phyloP scores from a whole-genome alignment of 1,140 invertebrate genomes.

The Macrobrachium nipponense region DNA sequence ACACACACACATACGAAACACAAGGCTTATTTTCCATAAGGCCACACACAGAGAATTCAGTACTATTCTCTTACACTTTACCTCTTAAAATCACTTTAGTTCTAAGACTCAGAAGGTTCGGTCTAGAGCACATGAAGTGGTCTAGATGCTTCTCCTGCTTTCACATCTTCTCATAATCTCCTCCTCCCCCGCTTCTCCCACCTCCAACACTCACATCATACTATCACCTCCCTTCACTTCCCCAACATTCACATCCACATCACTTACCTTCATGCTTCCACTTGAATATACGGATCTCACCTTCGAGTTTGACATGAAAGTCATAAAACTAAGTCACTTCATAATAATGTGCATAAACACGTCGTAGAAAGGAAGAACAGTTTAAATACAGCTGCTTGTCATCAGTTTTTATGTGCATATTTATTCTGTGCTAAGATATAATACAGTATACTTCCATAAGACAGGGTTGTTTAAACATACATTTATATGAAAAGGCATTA shows the following conservation, averaged over 20 bases:
- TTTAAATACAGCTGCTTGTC: too few species aligned
- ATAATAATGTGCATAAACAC: too few species aligned
- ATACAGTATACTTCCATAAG: too few species aligned
- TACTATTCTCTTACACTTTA: background rate
- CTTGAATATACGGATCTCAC: background rate
- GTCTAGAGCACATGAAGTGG: too few species aligned
- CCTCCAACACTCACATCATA: too few species aligned
- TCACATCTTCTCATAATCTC: background rate
- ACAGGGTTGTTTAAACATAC: too few species aligned
- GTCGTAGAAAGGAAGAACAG: too few species aligned
- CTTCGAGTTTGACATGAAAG: background rate
- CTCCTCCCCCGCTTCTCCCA: background rate
- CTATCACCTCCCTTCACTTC: background rate
- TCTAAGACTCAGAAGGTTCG: background rate
- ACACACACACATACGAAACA: conserved; percentile 6
- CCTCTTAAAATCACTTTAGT: background rate
- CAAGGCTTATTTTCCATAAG: background rate
- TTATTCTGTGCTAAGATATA: too few species aligned
- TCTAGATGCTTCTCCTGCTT: background rate
- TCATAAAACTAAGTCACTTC: background rate
- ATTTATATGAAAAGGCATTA: too few species aligned
- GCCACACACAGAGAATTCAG: background rate
- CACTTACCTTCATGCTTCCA: background rate
- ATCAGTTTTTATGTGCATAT: too few species aligned
- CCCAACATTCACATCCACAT: background rate